Base-by-base conservation (phyloP, 2,888 invertebrate species). In the Ornithoptera alexandrae region DNA sequence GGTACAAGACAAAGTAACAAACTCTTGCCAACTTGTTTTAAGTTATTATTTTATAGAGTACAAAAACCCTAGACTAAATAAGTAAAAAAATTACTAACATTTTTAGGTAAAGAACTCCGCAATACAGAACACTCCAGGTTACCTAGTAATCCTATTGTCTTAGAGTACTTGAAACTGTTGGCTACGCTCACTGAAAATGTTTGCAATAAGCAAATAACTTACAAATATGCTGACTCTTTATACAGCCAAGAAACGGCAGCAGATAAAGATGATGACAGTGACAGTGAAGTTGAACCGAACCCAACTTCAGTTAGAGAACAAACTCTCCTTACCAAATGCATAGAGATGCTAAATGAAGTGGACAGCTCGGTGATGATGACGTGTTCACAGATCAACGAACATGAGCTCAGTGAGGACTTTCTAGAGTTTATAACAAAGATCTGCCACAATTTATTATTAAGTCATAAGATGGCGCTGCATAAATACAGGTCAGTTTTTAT, bases 371-470 rank as follows among this genome's bases (percentile, higher is more conserved):
- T 93, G 0, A 88, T 93, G 88, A 74, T 75, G 1, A 87, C 87
- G 0, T 92, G 92, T 73, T 79, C 93, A 83, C 76, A 90, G 87
- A 78, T 94, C 89, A 77, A 95, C 89, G 76, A 94, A 75, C 78
- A 78, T 76, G 82, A 94, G 78, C 80, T 93, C 79, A 84, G 83
- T 84, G 87, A 90, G 84, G 90, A 93, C 10, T 93, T 95, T 30
- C 86, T 97, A 62, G 94, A 95, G 76, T 93, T 94, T 17, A 89
- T 97, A 72, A 96, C 96, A 73, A 94, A 95, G 81, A 94, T 98
- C 67, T 97, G 97, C 80, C 97, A 98, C 87, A 96, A 97, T 86
- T 90, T 98, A 65, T 90, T 98, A 82, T 93, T 97, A 75, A 96
- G 96, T 76, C 96, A 97, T 82, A 95, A 95, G 82, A 93, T 96